Evolutionary conservation across 2,797 vertebrate species (phyloP).

Genomic region (Ceryle rudis): DNA sequence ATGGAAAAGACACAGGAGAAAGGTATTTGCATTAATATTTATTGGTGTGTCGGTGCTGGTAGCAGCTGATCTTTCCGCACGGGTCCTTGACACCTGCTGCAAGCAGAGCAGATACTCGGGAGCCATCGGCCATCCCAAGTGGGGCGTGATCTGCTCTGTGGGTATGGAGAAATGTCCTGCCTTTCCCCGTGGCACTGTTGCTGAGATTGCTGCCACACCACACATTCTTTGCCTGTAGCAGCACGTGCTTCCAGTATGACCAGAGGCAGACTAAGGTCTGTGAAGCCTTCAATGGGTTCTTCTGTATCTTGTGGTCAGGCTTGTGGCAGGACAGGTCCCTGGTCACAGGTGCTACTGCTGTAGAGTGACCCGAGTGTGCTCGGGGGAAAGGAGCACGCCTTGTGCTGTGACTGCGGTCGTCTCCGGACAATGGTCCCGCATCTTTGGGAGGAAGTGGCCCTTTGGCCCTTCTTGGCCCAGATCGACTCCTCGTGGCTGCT

Average conservation of each 20-base stretch:
- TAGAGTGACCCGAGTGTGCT: accelerated
- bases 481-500: neutral
- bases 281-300: neutral
- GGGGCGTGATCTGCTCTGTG: neutral
- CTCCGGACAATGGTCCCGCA: too few species aligned
- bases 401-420: accelerated
- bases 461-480: neutral
- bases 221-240: accelerated
- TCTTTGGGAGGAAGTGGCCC: neutral
- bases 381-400: neutral
- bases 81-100: neutral
- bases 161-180: neutral
- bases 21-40: neutral
- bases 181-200: neutral
- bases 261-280: neutral
- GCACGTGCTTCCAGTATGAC: neutral
- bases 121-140: neutral
- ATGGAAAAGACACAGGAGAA: neutral
- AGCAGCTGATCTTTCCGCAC: neutral
- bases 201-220: neutral
- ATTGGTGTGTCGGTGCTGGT: neutral
- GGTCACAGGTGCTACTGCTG: neutral
- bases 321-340: neutral
- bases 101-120: neutral
- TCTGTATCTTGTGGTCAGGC: neutral